Percentiles rank a stretch among this genome's conserved stretches.
Evolutionary conservation across 2,797 vertebrate genomes (phyloP).

Genomic region (Dryobates pubescens): DNA sequence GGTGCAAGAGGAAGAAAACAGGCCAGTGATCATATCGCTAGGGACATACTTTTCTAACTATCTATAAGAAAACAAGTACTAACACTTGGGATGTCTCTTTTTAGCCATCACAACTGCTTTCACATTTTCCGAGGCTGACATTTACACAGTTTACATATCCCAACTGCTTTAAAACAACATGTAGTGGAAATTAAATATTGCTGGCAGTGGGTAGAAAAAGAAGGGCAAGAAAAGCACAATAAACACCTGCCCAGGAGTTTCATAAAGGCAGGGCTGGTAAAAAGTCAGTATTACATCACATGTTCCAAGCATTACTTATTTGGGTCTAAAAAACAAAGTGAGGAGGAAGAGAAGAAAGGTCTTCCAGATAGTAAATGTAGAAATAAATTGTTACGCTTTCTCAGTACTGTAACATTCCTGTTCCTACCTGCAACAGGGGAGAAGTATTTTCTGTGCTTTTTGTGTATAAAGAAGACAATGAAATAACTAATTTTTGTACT

Average conservation of each 20-base stretch:
- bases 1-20: slow-evolving; percentile 40
- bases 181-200: background rate
- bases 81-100: background rate
- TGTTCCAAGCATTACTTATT: background rate
- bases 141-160: background rate
- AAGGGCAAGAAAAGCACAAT: background rate
- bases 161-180: background rate
- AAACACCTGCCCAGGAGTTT: background rate
- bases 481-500: background rate
- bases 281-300: background rate
- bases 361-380: background rate
- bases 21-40: slow-evolving; percentile 37
- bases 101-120: background rate
- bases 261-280: background rate
- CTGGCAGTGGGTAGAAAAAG: background rate
- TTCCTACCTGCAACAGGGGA: background rate
- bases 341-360: background rate
- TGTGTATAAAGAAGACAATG: background rate
- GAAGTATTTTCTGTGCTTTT: background rate
- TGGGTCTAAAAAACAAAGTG: background rate
- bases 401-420: background rate
- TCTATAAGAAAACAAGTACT: background rate
- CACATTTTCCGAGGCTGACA: background rate
- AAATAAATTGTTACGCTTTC: background rate
- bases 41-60: background rate